Evolutionary conservation across 2,888 invertebrate species (phyloP), one percentile per base, ranked within the genome.

Genomic region (Agrochola lychnidis): DNA sequence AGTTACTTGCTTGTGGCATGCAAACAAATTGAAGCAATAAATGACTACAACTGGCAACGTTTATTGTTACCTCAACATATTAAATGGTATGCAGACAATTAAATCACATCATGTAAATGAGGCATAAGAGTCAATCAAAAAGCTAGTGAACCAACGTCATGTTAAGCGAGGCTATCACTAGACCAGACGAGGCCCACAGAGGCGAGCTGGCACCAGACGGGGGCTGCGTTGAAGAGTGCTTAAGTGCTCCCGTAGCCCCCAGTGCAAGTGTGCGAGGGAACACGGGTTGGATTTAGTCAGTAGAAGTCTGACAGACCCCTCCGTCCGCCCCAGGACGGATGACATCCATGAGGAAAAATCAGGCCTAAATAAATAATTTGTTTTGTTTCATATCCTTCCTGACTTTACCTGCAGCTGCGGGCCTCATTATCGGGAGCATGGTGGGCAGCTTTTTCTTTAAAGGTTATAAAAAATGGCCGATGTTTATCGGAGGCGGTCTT

Each of bases 401-500:
- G 53, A n/a, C 77, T 62, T 59, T 87, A 90, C 6, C 92, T 53
- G 9, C 61, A 96, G 96, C 89, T 22, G 86, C 94, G 42, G 96
- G 96, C 56, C 75, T 94, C 12, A 14, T 96, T 45, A 92, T 96
- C n/a, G 96, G 96, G 51, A 93, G 95, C 78, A 95, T 96, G 94
- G 88, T 95, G 90, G 95, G 96, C 75, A 93, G 95, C 61, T 96
- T 99, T 86, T 98, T 99, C 92, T 98, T 99, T 90, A 98, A 98
- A 92, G 97, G 98, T 89, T 92, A 89, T 82, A 97, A 97, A 91
- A 97, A 97, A 87, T 99, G 99, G 99, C 99, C 99, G 0, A 96
- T 98, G 81, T 97, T 98, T 89, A 96, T 98, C 82, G 99, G 99
- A 12, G 97, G 98, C 1, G 99, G 99, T 22, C 97, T 99, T 84